Base-by-base conservation (phyloP, 2,113 vertebrate genomes). In the Tragulus kanchil region DNA sequence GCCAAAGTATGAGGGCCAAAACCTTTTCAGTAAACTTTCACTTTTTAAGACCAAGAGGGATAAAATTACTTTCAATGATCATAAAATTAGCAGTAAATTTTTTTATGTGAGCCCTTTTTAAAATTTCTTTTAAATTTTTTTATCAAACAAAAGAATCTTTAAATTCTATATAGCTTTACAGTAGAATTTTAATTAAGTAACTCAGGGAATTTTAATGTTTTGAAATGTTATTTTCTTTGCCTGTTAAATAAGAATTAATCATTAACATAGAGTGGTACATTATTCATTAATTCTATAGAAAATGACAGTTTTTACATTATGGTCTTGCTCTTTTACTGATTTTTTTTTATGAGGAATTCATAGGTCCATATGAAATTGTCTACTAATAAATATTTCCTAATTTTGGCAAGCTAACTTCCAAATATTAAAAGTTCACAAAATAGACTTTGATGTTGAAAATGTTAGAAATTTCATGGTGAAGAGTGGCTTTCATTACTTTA, bases 171-270 rank as follows among this genome's bases (percentile, higher is more conserved):
- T 6, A 17, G 75, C 8, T 52, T 52, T 78, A 78, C 10, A 58
- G 45, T 14, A 62, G 26, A 92, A 59, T 78, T 92, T 89, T 83
- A 92, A 86, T 61, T 90, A 61, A 88, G n/a, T n/a, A n/a, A n/a
- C 11, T 69, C 1, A 85, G 28, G 42, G 45, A 90, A 69, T 3
- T 78, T n/a, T 61, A 86, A 58, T 64, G 36, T 15, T 8, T 92
- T 45, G 13, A 85, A 67, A 79, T 58, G 2, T 31, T 90, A 90
- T 85, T 88, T 88, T 11, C 19, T 89, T 85, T 75, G 21, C 13
- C n/a, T 81, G 50, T 64, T 95, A 67, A 89, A 67, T 1, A 56
- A 85, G 36, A 59, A 31, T 4, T 58, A 86, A 42, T 21, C 17
- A 42, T 88, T 96, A 86, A 25, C 10, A 85, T 48, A 0, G 3